Conservation (phyloP, 2,888 invertebrate genomes). For the Osedax fenrisi region DNA sequence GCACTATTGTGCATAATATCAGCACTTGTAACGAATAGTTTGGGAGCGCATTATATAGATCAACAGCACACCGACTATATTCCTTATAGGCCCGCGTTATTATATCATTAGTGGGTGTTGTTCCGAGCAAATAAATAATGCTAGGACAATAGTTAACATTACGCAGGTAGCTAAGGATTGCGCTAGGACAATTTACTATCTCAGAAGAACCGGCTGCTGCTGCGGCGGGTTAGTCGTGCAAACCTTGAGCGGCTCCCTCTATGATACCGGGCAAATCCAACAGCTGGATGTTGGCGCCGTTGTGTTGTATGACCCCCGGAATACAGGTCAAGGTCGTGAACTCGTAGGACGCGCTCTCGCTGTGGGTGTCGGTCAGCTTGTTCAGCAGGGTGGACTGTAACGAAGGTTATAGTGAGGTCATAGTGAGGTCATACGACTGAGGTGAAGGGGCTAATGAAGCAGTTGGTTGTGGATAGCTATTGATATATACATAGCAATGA, state of each 20-base stretch:
- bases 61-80: too few relatives aligned
- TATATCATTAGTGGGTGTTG: too few relatives aligned
- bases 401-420: conserved; percentile 24
- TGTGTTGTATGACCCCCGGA: conserved; percentile 94
- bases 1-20: too few relatives aligned
- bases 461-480: neutral
- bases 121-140: too few relatives aligned
- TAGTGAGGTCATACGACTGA: neutral
- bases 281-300: conserved; percentile 93
- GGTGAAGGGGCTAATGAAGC: neutral
- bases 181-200: too few relatives aligned
- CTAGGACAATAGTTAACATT: too few relatives aligned
- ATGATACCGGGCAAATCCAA: conserved; percentile 97
- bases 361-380: conserved; percentile 85
- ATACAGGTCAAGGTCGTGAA: conserved; percentile 98
- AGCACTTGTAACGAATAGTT: too few relatives aligned
- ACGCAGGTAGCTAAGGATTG: too few relatives aligned
- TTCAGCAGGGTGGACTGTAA: conserved; percentile 80
- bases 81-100: too few relatives aligned
- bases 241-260: conserved; percentile 85
- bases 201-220: too few relatives aligned
- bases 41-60: too few relatives aligned
- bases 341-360: conserved; percentile 92
- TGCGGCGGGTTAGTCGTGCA: conserved; percentile 34
- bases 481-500: neutral